Evolutionary conservation across 2,113 vertebrate genomes (phyloP).

Genomic region (Noturus placidus): DNA sequence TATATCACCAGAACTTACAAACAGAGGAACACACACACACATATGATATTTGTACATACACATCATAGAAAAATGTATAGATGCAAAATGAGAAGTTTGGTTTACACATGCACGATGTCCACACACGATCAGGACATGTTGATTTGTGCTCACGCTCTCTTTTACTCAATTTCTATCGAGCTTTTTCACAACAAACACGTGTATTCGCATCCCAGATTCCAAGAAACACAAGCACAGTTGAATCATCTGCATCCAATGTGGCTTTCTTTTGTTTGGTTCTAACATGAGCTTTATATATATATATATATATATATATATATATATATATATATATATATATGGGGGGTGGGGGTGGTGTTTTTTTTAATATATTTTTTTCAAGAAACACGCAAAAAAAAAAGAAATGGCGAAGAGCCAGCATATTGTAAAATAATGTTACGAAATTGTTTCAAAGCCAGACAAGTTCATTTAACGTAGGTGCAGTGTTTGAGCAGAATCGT

Average conservation of each 20-base stretch:
- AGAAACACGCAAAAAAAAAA: constrained; percentile 82
- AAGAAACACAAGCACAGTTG: constrained; percentile 94
- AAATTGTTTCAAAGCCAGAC: constrained; percentile 82
- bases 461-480: constrained; percentile 74
- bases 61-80: constrained; percentile 40
- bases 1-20: constrained; percentile 17
- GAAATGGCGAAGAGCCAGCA: constrained; percentile 82
- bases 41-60: constrained; percentile 27
- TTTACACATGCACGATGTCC: constrained; percentile 33
- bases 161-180: constrained; percentile 54
- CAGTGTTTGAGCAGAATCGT: constrained; percentile 79
- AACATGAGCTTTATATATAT: constrained; percentile 31
- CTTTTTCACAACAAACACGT: constrained; percentile 73
- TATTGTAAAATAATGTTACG: constrained; percentile 69
- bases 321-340: too few relatives aligned
- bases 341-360: too few relatives aligned
- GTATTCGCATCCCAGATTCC: constrained; percentile 69
- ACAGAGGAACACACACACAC: constrained; percentile 15
- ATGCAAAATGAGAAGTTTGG: constrained; percentile 12
- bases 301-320: not conserved
- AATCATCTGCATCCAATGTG: constrained; percentile 86
- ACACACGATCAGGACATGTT: not conserved
- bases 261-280: constrained; percentile 79
- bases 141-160: not conserved
- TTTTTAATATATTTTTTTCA: constrained; percentile 78